Percentiles rank a stretch among this genome's conserved stretches.
Evolutionary conservation across 2,797 vertebrate genomes (phyloP).

Genomic region (Rhinogobio ventralis): DNA sequence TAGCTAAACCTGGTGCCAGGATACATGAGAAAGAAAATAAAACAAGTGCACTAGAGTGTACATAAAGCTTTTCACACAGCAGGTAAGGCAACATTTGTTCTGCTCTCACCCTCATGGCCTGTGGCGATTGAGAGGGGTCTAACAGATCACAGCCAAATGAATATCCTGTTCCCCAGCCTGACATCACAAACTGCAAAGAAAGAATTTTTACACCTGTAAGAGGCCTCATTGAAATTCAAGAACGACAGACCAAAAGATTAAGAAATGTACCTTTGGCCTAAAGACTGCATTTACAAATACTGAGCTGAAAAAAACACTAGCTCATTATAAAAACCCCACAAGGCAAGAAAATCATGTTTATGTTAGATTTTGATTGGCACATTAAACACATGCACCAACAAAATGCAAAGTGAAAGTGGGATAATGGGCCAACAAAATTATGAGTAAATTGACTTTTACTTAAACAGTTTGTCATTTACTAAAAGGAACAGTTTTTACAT

Average conservation of each 20-base stretch:
- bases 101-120: constrained; percentile 87
- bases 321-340: neutral
- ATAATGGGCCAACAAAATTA: too few species aligned
- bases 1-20: neutral
- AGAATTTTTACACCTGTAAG: constrained; percentile 5
- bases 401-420: too few species aligned
- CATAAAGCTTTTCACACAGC: constrained; percentile 20
- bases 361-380: too few species aligned
- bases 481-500: too few species aligned
- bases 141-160: constrained; percentile 90
- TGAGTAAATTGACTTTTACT: too few species aligned
- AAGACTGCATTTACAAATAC: neutral
- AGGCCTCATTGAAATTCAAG: neutral
- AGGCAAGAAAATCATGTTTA: neutral
- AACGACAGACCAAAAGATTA: neutral
- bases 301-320: too few species aligned
- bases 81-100: constrained; percentile 35
- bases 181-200: constrained; percentile 90
- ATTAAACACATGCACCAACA: too few species aligned
- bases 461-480: too few species aligned
- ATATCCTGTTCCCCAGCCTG: constrained; percentile 97
- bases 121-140: constrained; percentile 89
- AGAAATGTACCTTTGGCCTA: neutral
- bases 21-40: neutral
- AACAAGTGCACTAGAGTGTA: fast-evolving